Conservation (phyloP, 92 coral and sea anemone genomes). For the Pocillopora meandrina region DNA sequence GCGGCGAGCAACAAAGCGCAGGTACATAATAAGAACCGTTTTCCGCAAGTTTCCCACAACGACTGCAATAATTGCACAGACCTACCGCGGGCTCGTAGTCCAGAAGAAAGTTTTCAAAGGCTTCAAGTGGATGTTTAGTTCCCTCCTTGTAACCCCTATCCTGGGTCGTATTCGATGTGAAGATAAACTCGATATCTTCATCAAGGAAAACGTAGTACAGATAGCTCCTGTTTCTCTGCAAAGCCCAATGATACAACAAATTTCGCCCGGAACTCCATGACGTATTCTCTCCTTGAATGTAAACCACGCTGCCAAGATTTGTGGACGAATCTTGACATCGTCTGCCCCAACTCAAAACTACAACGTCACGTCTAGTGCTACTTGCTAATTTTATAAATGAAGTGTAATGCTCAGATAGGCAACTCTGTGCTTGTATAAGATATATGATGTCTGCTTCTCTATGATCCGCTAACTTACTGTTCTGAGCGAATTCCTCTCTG, state of each 20-base stretch:
- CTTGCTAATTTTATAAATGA: conserved; percentile 53
- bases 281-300: conserved; percentile 57
- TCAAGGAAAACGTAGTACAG: conserved; percentile 82
- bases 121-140: conserved; percentile 55
- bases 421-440: conserved; percentile 83
- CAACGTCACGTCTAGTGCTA: conserved; percentile 59
- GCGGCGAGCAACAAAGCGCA: conserved; percentile 71
- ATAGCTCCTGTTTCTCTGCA: conserved; percentile 52
- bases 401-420: conserved; percentile 65
- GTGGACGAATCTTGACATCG: conserved; percentile 49
- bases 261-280: conserved; percentile 93
- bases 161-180: conserved; percentile 53
- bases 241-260: conserved; percentile 65
- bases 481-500: neutral
- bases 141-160: conserved; percentile 29
- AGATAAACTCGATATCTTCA: conserved; percentile 80
- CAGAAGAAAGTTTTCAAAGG: conserved; percentile 78
- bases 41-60: conserved; percentile 65
- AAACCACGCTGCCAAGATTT: conserved; percentile 47
- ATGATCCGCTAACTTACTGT: neutral
- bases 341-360: conserved; percentile 81
- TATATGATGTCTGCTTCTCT: conserved; percentile 56
- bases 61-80: conserved; percentile 81
- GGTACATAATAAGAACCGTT: conserved; percentile 51
- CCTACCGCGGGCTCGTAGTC: conserved; percentile 87